Base-by-base conservation (phyloP, 2,797 vertebrate species). In the Astyanax mexicanus region DNA sequence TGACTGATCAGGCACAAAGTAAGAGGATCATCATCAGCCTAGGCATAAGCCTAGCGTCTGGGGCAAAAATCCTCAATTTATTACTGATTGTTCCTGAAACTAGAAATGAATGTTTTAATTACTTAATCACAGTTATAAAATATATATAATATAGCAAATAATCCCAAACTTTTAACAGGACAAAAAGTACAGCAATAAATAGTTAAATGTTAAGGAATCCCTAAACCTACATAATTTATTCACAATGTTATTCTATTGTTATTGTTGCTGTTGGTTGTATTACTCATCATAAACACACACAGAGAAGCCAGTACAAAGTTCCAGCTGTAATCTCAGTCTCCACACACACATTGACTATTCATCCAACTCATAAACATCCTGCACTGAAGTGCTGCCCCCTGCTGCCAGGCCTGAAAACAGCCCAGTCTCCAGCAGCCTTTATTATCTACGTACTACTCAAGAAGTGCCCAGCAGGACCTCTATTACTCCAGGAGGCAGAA, bases 371-470 rank as follows among this genome's bases (percentile, higher is more conserved):
- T 32, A 37, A 75, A 80, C 58, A 78, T 88, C 87, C 75, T 83
- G 76, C 83, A 91, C 90, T 91, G 87, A 88, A 91, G 88, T 90
- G 88, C 93, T 93, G 92, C 92, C 93, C 91, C 91, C 93, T 93
- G 83, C 85, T 93, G 93, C 86, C 89, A 73, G 64, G 84, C 74
- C 73, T 72, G 45, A 60, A 79, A 42, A 84, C 84, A 23, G 80
- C 84, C 80, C 84, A 66, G 17, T 3, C 7, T 0, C 6, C 8
- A 40, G 45, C 29, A 54, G 67, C 12, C 19, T 23, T 45, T n/a
- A 29, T 68, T 21, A 15, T 61, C 21, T 38, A 6, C 54, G 15
- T 12, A 21, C 27, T 67, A 58, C 58, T 70, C 65, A 69, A 69
- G 55, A 58, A 45, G 23, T 75, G 44, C 37, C 62, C 38, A 68